These are phyloP conservation scores for Tenthredo distinguenda DNA, from an alignment of 2,888 invertebrate species.

Conservation along the genomic window DNA sequence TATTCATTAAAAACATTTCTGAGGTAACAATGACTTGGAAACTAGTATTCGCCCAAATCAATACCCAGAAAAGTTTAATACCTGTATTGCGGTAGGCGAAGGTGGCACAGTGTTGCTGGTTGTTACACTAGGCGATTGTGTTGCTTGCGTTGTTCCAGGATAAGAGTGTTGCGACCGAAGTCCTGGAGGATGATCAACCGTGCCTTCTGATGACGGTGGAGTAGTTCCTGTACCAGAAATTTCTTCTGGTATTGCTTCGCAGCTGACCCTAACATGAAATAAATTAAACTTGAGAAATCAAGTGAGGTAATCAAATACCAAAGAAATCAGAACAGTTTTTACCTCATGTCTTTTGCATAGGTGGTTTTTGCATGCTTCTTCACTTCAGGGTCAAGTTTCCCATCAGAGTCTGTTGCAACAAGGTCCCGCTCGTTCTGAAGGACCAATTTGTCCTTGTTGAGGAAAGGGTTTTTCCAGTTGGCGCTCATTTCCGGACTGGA, in stretches of 20 bases:
- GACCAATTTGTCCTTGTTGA: slow-evolving; percentile 78
- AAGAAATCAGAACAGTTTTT: slow-evolving; percentile 20
- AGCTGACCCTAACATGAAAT: slow-evolving; percentile 83
- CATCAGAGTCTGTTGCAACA: slow-evolving; percentile 68
- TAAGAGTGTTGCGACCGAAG: slow-evolving; percentile 79
- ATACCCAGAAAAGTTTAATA: slow-evolving; percentile 49
- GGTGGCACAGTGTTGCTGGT: slow-evolving; percentile 78
- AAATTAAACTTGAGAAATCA: not conserved
- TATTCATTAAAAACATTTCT: not conserved
- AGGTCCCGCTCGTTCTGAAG: slow-evolving; percentile 69
- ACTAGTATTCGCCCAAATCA: not conserved
- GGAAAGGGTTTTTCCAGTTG: slow-evolving; percentile 88
- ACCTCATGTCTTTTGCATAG: slow-evolving; percentile 85
- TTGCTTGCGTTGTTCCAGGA: slow-evolving; percentile 77
- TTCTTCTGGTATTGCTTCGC: slow-evolving; percentile 95
- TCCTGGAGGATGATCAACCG: slow-evolving; percentile 77
- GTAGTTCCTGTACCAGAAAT: slow-evolving; percentile 87
- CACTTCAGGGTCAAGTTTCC: slow-evolving; percentile 77
- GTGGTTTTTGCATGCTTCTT: slow-evolving; percentile 85
- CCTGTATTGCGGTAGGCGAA: slow-evolving; percentile 77
- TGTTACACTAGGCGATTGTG: slow-evolving; percentile 71
- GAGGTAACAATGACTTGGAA: not conserved
- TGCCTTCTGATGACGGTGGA: slow-evolving; percentile 81
- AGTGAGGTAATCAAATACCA: not conserved
- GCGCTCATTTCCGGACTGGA: slow-evolving; percentile 96